phyloP scores from a whole-genome alignment of 2,113 vertebrate species.

The Nannobrachium achirus region DNA sequence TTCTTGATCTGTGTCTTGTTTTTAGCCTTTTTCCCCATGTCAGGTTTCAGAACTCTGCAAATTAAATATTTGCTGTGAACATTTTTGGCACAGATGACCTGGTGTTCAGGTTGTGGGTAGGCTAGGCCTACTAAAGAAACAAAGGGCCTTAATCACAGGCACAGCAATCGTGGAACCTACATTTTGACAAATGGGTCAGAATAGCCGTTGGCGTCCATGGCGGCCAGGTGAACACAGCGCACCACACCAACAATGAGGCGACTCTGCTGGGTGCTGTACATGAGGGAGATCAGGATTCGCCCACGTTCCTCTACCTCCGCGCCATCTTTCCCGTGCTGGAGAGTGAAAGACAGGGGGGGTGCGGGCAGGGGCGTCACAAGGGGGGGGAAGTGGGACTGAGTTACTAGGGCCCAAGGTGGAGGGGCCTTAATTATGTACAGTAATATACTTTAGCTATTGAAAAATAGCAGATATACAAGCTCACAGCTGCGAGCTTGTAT shows the following conservation, averaged over 20 bases:
- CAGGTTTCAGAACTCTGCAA: slow-evolving; percentile 92
- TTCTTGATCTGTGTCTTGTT: slow-evolving; percentile 99
- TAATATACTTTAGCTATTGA: too few species aligned
- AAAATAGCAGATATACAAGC: too few species aligned
- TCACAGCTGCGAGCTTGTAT: too few species aligned
- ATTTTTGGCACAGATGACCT: background rate
- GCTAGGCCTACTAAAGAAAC: too few species aligned
- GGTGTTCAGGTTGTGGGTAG: too few species aligned
- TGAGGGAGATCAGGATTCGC: slow-evolving; percentile 93
- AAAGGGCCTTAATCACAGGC: background rate
- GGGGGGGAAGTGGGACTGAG: background rate
- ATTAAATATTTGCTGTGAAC: background rate
- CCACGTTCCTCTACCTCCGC: slow-evolving; percentile 90
- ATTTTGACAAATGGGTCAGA: slow-evolving; percentile 98
- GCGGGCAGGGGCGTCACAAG: background rate
- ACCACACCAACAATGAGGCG: slow-evolving; percentile 92
- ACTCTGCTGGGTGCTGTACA: slow-evolving; percentile 92
- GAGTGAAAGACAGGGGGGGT: background rate
- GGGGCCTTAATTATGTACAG: too few species aligned
- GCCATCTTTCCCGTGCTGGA: slow-evolving; percentile 83
- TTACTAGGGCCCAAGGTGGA: too few species aligned
- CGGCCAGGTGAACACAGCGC: slow-evolving; percentile 93
- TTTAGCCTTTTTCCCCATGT: slow-evolving; percentile 98
- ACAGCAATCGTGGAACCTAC: slow-evolving; percentile 74
- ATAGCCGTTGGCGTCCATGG: slow-evolving; percentile 98